A percentile compares a stretch with the other conserved stretches of the same genome.
Conservation (phyloP, 1,140 invertebrate genomes). For the Drosophila navojoa region DNA sequence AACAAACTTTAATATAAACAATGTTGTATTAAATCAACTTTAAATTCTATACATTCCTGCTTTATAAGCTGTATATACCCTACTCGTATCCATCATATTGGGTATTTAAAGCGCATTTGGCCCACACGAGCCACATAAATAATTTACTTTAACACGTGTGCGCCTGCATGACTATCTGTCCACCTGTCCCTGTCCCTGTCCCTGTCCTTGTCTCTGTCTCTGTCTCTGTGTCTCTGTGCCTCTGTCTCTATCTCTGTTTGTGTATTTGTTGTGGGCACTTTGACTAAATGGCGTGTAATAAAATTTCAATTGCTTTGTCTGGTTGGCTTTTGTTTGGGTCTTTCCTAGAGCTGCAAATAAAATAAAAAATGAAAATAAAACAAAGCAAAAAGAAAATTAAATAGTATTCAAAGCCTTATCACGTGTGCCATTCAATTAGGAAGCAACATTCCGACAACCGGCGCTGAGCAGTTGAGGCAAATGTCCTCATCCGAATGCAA, state of each 20-base stretch:
- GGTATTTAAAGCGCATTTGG: slow-evolving; percentile 52
- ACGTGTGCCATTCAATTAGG: slow-evolving; percentile 45
- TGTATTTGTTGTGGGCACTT: slow-evolving; percentile 48
- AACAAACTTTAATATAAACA: too few species aligned
- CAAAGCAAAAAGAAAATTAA: neutral
- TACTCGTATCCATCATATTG: neutral
- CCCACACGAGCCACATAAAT: slow-evolving; percentile 60
- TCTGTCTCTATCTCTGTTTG: neutral
- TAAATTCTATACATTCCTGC: too few species aligned
- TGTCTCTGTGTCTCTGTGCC: slow-evolving; percentile 3
- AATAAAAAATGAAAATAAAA: too few species aligned
- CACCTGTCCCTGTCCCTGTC: neutral
- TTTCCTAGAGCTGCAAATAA: slow-evolving; percentile 34
- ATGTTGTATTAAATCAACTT: too few species aligned
- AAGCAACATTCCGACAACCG: slow-evolving; percentile 14
- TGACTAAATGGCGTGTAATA: slow-evolving; percentile 75
- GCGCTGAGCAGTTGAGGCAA: neutral
- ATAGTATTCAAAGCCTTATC: slow-evolving; percentile 18
- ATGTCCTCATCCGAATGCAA: slow-evolving; percentile 12
- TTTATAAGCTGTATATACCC: slow-evolving; percentile 1
- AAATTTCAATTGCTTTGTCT: slow-evolving; percentile 77
- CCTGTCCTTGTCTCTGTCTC: neutral
- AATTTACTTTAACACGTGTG: slow-evolving; percentile 51
- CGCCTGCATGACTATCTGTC: slow-evolving; percentile 5
- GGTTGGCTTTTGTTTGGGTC: slow-evolving; percentile 40